Conservation (phyloP, 2,797 vertebrate genomes). For the Petrocephalus schoutedeni region DNA sequence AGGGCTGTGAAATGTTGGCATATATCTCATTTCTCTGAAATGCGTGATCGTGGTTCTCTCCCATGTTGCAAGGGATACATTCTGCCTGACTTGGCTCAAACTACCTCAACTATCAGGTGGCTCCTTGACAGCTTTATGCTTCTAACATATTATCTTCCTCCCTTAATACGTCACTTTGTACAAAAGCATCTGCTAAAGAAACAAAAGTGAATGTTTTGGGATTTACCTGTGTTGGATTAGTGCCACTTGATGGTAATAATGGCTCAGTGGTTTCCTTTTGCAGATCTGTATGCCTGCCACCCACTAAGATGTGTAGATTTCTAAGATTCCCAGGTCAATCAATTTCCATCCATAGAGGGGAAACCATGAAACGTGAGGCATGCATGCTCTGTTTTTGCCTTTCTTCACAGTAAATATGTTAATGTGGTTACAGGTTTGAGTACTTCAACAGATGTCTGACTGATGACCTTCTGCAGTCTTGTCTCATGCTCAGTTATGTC, state of each 20-base stretch:
- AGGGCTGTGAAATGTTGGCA: slow-evolving; percentile 17
- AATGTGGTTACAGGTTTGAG: not conserved
- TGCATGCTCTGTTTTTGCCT: not conserved
- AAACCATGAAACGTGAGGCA: slow-evolving; percentile 1
- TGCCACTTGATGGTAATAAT: not conserved
- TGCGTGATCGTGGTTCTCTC: not conserved
- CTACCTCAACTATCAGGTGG: not conserved
- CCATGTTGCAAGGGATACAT: not conserved
- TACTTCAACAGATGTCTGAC: not conserved
- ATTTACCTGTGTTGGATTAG: not conserved
- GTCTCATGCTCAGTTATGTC: not conserved
- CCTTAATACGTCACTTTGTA: not conserved
- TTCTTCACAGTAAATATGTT: not conserved
- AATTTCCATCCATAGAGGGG: not conserved
- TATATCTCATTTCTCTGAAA: slow-evolving; percentile 1
- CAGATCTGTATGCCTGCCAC: not conserved
- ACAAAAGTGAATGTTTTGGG: not conserved
- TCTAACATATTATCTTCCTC: not conserved
- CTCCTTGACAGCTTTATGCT: not conserved
- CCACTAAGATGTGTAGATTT: not conserved
- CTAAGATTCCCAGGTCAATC: not conserved
- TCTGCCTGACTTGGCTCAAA: slow-evolving; percentile 43
- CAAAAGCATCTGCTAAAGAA: not conserved
- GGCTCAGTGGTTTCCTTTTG: not conserved
- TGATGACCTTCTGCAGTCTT: not conserved